These are phyloP conservation scores for Eumaeus atala DNA, from an alignment of 1,140 invertebrate species.

Conservation along the genomic window DNA sequence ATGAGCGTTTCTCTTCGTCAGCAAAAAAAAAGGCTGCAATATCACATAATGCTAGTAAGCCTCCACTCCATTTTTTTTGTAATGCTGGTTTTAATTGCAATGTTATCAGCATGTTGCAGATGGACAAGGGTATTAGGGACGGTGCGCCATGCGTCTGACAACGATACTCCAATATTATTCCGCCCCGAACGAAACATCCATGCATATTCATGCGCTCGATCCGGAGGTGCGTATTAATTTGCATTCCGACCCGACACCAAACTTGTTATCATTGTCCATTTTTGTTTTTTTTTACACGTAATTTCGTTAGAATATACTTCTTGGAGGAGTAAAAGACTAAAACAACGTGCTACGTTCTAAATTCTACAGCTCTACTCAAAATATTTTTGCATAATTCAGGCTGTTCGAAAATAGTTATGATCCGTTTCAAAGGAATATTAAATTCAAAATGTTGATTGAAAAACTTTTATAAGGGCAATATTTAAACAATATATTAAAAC, in stretches of 20 bases:
- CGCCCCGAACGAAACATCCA: slow-evolving; percentile 35
- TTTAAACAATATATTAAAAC: no score
- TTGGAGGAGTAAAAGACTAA: neutral
- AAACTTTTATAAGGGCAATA: no score
- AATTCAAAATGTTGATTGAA: no score
- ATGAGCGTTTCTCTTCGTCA: no score
- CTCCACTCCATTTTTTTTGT: neutral
- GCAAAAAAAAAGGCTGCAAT: no score
- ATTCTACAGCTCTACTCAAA: neutral
- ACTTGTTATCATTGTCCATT: slow-evolving; percentile 49
- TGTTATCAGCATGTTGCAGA: neutral
- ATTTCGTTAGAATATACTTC: slow-evolving; percentile 8
- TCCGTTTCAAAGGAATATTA: no score
- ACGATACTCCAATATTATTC: slow-evolving; percentile 49
- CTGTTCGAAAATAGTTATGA: no score
- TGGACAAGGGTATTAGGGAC: slow-evolving; percentile 12
- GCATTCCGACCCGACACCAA: slow-evolving; percentile 56
- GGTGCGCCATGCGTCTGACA: slow-evolving; percentile 21
- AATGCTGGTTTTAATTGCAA: slow-evolving; percentile 8
- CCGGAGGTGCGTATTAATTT: slow-evolving; percentile 67
- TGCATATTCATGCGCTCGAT: slow-evolving; percentile 65
- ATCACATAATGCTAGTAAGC: no score
- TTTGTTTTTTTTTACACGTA: slow-evolving; percentile 52
- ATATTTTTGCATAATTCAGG: no score
- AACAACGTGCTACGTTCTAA: neutral